Evolutionary conservation across 2,888 invertebrate species (phyloP), one percentile per base, ranked within the genome.

Genomic region (Aelia acuminata): DNA sequence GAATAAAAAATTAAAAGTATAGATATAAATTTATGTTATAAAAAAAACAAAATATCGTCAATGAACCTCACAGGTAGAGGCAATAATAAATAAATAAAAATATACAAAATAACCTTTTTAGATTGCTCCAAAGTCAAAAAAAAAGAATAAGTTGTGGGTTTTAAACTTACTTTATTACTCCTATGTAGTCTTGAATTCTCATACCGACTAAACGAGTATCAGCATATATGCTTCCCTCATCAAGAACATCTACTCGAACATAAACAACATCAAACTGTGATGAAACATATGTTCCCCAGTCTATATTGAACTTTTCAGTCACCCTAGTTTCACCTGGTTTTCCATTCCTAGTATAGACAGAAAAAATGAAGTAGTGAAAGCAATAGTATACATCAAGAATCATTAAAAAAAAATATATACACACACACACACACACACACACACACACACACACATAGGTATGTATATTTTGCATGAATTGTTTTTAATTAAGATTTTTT

Each of bases 211-310:
- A 94, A 89, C 95, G 95, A 63, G 96, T 95, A 92, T 97, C 97
- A 85, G 98, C 94, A 89, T 96, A 94, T 90, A 96, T 95, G 91
- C 96, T 95, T 85, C 97, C 97, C 91, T 97, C 95, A 0, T 95
- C 95, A 87, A 98, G 94, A 31, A 98, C 98, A 93, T 98, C 98
- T 91, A 98, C 94, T 91, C 96, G 95, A 84, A 97, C 96, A 93
- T 98, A 97, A 89, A 98, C 97, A 89, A 98, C 96, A 93, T 97
- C 97, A 92, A 96, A 96, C 90, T 96, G 95, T 89, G 97, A 97
- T 89, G 97, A 96, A 95, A 98, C 96, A 93, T 98, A 98, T 53
- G 97, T 96, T 89, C 97, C 97, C 97, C 98, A 98, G 92, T 97
- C 96, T 91, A 98, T 94, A 90, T 94, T 93, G 93, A 97, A 98